Conservation (phyloP, 2,797 vertebrate genomes). For the Bovichtus diacanthus region DNA sequence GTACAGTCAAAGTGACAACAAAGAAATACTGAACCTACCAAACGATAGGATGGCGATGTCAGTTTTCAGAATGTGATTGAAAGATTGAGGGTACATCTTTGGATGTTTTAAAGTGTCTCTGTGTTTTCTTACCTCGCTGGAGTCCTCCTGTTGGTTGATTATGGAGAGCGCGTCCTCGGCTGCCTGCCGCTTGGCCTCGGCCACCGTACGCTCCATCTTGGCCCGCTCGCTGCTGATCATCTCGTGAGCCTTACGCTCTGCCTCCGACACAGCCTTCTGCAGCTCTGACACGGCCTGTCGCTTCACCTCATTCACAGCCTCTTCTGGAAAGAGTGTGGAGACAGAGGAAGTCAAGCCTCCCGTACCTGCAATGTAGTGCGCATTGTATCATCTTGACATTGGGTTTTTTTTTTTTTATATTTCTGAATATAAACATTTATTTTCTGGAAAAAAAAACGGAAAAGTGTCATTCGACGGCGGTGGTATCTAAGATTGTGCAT, state of each 20-base stretch:
- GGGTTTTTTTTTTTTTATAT: not conserved
- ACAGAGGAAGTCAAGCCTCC: slow-evolving; percentile 73
- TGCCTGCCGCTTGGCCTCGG: slow-evolving; percentile 95
- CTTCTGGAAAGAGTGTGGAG: slow-evolving; percentile 87
- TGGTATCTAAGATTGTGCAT: not conserved
- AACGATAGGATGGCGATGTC: not conserved
- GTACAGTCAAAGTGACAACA: not conserved
- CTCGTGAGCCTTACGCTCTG: slow-evolving; percentile 97
- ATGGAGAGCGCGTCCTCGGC: slow-evolving; percentile 94
- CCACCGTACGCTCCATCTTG: slow-evolving; percentile 97
- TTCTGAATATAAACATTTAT: not conserved
- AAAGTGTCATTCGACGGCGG: not conserved
- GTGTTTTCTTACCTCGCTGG: slow-evolving; percentile 90
- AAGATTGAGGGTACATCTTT: slow-evolving; percentile 8
- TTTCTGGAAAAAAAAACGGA: not conserved
- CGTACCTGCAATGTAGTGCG: slow-evolving; percentile 63
- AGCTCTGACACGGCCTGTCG: slow-evolving; percentile 98
- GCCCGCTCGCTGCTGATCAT: slow-evolving; percentile 96
- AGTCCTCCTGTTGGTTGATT: slow-evolving; percentile 98
- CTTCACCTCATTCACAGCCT: slow-evolving; percentile 99
- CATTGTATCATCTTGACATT: slow-evolving; percentile 42
- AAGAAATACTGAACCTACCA: not conserved
- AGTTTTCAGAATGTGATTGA: slow-evolving; percentile 5
- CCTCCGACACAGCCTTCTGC: slow-evolving; percentile 97
- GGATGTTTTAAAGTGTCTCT: not conserved